These are phyloP conservation scores for Peribatodes rhomboidaria DNA, from an alignment of 2,888 invertebrate species.

Conservation along the genomic window DNA sequence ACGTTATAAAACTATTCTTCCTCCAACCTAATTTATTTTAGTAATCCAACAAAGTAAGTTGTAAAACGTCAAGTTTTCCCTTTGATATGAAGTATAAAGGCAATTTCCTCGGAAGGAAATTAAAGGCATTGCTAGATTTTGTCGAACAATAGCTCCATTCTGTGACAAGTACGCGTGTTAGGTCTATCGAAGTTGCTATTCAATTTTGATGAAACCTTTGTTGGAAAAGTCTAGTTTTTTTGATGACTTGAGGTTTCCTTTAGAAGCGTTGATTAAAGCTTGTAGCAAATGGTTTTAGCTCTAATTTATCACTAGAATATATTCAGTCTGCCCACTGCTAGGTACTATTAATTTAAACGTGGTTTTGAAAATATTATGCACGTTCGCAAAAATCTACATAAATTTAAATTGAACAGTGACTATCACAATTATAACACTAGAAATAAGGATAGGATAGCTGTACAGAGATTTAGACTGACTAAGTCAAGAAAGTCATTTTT, in stretches of 20 bases:
- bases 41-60: slow-evolving; percentile 42
- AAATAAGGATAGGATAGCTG: too few species aligned
- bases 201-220: slow-evolving; percentile 26
- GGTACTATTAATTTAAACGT: background rate
- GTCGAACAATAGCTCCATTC: slow-evolving; percentile 61
- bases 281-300: background rate
- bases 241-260: slow-evolving; percentile 22
- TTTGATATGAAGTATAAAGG: slow-evolving; percentile 60
- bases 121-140: slow-evolving; percentile 64
- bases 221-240: slow-evolving; percentile 16
- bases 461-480: too few species aligned
- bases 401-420: too few species aligned
- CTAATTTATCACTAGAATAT: slow-evolving; percentile 4
- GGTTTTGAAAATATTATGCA: too few species aligned
- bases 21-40: slow-evolving; percentile 16
- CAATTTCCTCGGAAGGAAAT: slow-evolving; percentile 78
- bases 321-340: background rate
- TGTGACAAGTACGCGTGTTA: slow-evolving; percentile 51
- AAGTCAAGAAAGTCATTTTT: too few species aligned
- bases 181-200: slow-evolving; percentile 50
- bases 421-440: too few species aligned
- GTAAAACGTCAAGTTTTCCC: slow-evolving; percentile 51
- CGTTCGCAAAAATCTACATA: too few species aligned
- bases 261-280: slow-evolving; percentile 19
- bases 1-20: background rate